A percentile compares a stretch with the other conserved stretches of the same genome.
phyloP scores from a whole-genome alignment of 2,797 vertebrate species.

The Myotis findleyi region DNA sequence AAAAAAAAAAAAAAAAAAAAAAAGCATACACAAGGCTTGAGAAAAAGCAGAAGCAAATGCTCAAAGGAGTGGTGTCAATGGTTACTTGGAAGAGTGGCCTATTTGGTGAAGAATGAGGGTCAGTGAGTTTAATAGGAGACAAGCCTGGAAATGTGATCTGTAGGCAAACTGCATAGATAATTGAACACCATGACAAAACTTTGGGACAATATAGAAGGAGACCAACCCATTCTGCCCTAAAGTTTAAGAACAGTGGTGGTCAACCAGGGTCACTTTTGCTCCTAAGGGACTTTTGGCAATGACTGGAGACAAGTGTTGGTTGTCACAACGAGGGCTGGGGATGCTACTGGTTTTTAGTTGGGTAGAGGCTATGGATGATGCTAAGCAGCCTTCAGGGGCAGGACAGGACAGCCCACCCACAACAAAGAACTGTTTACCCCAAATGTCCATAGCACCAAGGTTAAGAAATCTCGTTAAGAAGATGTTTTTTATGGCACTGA shows the following conservation, averaged over 20 bases:
- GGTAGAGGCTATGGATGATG: neutral
- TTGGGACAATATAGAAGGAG: neutral
- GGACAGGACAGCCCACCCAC: too few species aligned
- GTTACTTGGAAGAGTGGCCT: neutral
- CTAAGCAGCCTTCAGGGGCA: neutral
- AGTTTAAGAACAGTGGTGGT: neutral
- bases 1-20: neutral
- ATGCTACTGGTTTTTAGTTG: neutral
- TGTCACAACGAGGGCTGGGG: neutral
- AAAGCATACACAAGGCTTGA: neutral
- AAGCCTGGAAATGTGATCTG: neutral
- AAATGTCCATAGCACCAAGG: accelerated
- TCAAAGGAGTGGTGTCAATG: neutral
- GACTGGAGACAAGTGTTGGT: neutral
- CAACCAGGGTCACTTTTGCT: neutral
- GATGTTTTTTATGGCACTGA: neutral
- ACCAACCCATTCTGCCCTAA: neutral
- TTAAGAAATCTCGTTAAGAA: neutral
- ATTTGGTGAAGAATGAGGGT: neutral
- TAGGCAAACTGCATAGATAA: neutral
- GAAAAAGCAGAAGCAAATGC: neutral
- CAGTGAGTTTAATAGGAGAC: neutral
- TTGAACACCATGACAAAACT: neutral
- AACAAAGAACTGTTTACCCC: neutral
- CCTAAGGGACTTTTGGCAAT: neutral